Evolutionary conservation across 2,113 vertebrate species (phyloP).

Genomic region (Nothoprocta perdicaria): DNA sequence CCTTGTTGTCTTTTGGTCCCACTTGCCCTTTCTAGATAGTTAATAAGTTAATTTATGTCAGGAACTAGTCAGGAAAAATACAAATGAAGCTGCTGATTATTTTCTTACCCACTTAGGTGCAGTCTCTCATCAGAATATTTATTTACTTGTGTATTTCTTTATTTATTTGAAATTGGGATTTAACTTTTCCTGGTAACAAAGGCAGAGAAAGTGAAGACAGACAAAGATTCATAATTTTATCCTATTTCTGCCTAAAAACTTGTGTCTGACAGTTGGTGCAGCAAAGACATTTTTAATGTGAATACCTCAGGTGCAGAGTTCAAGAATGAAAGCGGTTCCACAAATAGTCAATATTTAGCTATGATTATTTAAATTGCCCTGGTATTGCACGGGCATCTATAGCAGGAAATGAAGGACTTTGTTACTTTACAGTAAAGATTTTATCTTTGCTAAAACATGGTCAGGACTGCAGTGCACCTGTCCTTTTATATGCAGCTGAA

Average conservation of each 20-base stretch:
- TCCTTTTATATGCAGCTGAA: not conserved
- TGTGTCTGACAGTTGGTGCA: accelerated
- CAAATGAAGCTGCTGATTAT: not conserved
- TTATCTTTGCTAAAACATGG: not conserved
- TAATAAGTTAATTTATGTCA: not conserved
- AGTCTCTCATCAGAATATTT: not conserved
- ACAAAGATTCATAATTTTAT: not conserved
- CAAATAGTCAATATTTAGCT: not conserved
- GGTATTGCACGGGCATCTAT: not conserved
- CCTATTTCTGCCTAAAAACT: not conserved
- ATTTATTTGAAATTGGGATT: not conserved
- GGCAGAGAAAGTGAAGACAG: not conserved
- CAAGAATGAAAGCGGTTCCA: not conserved
- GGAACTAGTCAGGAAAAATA: not conserved
- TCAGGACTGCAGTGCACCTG: not conserved
- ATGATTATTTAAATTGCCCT: not conserved
- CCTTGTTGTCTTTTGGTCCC: not conserved
- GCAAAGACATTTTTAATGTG: not conserved
- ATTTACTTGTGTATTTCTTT: too few relatives aligned
- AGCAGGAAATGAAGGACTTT: not conserved
- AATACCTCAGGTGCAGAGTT: not conserved
- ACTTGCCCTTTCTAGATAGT: not conserved
- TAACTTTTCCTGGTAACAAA: not conserved
- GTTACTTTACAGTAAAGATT: not conserved
- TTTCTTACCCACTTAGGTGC: not conserved